These are phyloP conservation scores for Carlito syrichta DNA, from an alignment of 2,113 vertebrate species.

Conservation along the genomic window DNA sequence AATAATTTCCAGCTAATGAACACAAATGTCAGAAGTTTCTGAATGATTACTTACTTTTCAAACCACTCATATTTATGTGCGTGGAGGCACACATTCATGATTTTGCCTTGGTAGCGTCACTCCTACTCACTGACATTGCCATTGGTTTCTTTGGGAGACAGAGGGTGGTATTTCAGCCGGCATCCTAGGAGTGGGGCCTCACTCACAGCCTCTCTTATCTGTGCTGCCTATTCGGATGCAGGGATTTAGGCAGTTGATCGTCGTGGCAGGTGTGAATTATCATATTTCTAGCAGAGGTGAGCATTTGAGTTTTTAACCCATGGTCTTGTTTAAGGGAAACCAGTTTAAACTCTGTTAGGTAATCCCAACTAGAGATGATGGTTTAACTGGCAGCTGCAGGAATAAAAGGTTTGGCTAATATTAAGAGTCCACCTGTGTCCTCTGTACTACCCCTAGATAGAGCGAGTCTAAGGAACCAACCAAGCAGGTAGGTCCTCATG, in stretches of 20 bases:
- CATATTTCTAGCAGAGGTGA: not conserved
- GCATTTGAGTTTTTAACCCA: not conserved
- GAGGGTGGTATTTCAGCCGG: not conserved
- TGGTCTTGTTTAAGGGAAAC: not conserved
- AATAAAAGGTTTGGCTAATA: not conserved
- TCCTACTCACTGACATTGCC: fast-evolving
- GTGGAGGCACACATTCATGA: not conserved
- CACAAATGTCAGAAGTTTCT: not conserved
- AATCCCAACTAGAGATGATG: not conserved
- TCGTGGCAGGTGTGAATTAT: not conserved
- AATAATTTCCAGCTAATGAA: conserved; percentile 7
- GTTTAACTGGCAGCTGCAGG: not conserved
- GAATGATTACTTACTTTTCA: not conserved
- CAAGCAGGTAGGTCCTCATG: not conserved
- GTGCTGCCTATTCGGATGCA: not conserved
- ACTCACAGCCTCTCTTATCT: not conserved
- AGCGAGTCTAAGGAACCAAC: not conserved
- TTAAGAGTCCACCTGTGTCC: not conserved
- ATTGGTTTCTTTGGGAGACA: not conserved
- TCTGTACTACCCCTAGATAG: not conserved
- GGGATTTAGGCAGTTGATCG: not conserved
- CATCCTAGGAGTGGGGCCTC: not conserved
- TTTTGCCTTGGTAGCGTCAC: fast-evolving
- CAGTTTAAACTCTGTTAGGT: not conserved
- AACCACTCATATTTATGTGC: not conserved